Evolutionary conservation across 1,140 invertebrate species (phyloP).

Genomic region (Ganaspis sp.): DNA sequence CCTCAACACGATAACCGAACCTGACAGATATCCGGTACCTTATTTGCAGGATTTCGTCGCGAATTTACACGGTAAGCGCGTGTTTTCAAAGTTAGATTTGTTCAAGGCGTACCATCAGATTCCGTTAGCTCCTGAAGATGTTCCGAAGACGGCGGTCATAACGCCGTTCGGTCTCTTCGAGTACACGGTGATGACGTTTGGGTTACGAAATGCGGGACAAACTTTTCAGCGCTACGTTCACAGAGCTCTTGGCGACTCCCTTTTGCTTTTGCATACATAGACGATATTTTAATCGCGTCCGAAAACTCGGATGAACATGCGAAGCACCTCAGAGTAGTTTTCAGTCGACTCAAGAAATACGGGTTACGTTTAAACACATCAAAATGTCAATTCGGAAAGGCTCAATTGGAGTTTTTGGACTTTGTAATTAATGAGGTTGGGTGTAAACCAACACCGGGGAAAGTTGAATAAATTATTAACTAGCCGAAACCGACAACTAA

Average conservation of each 20-base stretch:
- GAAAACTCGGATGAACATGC: conserved; percentile 40
- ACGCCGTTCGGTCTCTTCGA: conserved; percentile 60
- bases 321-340: background rate
- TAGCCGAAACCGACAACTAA: conserved; percentile 15
- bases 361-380: background rate
- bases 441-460: background rate
- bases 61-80: conserved; percentile 60
- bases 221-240: conserved; percentile 60
- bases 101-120: conserved; percentile 74
- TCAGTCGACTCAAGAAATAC: background rate
- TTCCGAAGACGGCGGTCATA: conserved; percentile 66
- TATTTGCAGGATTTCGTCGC: conserved; percentile 61
- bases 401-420: background rate
- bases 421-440: background rate
- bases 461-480: background rate
- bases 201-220: conserved; percentile 48
- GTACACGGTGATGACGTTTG: conserved; percentile 7
- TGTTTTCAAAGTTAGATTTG: conserved; percentile 76
- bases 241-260: background rate
- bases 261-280: conserved; percentile 48
- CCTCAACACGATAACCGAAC: conserved; percentile 66
- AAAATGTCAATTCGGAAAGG: background rate
- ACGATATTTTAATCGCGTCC: conserved; percentile 54
- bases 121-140: conserved; percentile 58
- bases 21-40: conserved; percentile 64